phyloP scores from a whole-genome alignment of 92 coral and sea anemone species.

The Parazoanthus darwini region DNA sequence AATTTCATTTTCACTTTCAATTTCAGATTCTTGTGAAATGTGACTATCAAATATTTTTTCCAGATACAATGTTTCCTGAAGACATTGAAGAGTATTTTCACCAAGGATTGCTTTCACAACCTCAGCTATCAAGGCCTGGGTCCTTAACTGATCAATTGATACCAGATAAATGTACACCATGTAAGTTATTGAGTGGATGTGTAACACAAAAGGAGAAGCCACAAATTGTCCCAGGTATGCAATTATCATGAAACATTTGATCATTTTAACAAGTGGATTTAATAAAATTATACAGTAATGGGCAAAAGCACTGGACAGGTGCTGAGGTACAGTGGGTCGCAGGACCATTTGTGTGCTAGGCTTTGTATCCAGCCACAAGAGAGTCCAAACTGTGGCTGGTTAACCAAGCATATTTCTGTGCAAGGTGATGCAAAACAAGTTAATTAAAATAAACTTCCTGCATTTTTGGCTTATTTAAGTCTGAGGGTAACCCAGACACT shows the following conservation, averaged over 20 bases:
- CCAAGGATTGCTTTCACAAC: conserved; percentile 54
- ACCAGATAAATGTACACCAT: background rate
- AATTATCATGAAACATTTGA: background rate
- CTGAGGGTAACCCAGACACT: too few relatives aligned
- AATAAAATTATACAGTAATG: too few relatives aligned
- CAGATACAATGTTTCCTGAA: conserved; percentile 59
- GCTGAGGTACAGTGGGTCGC: too few relatives aligned
- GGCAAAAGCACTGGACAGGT: too few relatives aligned
- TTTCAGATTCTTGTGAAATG: too few relatives aligned
- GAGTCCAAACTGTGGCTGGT: too few relatives aligned
- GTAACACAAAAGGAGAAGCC: background rate
- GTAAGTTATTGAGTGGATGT: background rate
- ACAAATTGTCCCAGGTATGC: conserved; percentile 38
- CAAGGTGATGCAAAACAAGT: background rate
- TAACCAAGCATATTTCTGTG: background rate
- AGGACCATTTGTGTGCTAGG: too few relatives aligned
- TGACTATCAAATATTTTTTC: background rate
- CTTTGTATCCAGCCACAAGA: too few relatives aligned
- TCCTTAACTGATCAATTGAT: background rate
- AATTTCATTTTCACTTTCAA: too few relatives aligned
- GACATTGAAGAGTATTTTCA: conserved; percentile 64
- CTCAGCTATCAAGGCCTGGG: background rate
- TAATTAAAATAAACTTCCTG: background rate
- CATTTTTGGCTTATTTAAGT: too few relatives aligned
- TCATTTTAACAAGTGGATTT: too few relatives aligned